phyloP scores from a whole-genome alignment of 2,113 vertebrate genomes.

The Oceanites oceanicus region DNA sequence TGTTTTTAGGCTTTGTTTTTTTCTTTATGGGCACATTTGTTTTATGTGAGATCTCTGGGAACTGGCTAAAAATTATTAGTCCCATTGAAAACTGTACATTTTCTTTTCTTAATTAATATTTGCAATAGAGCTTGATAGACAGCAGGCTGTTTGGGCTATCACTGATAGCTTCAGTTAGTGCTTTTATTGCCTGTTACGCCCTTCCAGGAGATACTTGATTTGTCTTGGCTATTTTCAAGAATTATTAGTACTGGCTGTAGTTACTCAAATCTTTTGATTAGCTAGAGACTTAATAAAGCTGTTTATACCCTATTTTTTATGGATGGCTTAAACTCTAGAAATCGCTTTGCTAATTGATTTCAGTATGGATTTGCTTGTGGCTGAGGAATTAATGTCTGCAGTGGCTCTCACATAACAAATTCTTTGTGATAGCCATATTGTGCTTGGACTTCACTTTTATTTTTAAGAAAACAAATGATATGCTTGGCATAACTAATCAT shows the following conservation, averaged over 20 bases:
- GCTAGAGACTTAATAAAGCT: slow-evolving; percentile 12
- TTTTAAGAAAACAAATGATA: background rate
- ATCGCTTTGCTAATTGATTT: slow-evolving; percentile 44
- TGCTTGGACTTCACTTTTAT: background rate
- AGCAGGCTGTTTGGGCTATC: background rate
- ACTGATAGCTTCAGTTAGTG: background rate
- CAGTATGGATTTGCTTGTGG: slow-evolving; percentile 26
- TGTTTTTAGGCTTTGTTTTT: background rate
- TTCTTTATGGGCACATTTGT: background rate
- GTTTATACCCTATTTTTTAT: slow-evolving; percentile 26
- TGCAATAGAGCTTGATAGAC: background rate
- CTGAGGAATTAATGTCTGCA: background rate
- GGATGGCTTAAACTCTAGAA: background rate
- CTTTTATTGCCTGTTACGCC: background rate
- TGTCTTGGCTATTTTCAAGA: slow-evolving; percentile 13
- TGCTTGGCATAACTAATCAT: background rate
- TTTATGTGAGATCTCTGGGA: background rate
- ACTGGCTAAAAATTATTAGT: background rate
- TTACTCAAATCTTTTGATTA: slow-evolving; percentile 37
- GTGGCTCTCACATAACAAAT: background rate
- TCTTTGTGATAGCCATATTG: background rate
- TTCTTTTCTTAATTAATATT: background rate
- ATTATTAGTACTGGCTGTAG: background rate
- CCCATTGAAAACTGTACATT: background rate
- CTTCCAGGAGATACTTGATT: background rate